A percentile compares a stretch with the other conserved stretches of the same genome.
Evolutionary conservation across 2,888 invertebrate genomes (phyloP).

Genomic region (Atrina japonica): DNA sequence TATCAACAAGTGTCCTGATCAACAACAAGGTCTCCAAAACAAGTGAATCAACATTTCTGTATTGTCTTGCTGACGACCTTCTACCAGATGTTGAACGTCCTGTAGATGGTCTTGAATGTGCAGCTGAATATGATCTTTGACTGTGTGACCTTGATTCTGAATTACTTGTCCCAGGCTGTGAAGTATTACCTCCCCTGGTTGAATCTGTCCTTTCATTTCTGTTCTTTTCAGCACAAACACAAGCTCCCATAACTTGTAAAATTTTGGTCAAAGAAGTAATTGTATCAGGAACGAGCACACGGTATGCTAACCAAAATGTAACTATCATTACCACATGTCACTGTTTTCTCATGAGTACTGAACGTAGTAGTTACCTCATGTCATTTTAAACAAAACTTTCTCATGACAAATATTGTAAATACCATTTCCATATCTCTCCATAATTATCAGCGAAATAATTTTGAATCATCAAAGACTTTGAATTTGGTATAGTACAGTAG

Average conservation of each 20-base stretch:
- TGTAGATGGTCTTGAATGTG: background rate
- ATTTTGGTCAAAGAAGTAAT: constrained; percentile 3
- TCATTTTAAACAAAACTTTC: too few species aligned
- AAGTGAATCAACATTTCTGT: constrained; percentile 84
- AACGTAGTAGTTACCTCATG: too few species aligned
- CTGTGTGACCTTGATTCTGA: constrained; percentile 10
- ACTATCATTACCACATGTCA: constrained; percentile 45
- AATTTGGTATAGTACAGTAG: background rate
- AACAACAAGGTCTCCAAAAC: constrained; percentile 90
- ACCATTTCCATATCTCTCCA: too few species aligned
- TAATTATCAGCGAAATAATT: too few species aligned
- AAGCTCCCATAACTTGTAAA: constrained; percentile 86
- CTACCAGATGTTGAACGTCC: constrained; percentile 4
- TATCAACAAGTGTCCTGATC: constrained; percentile 91
- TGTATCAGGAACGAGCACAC: background rate
- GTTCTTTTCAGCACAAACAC: constrained; percentile 83
- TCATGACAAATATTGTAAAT: too few species aligned
- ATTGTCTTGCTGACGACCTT: constrained; percentile 40
- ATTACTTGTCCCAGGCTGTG: constrained; percentile 9
- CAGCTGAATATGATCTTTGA: constrained; percentile 24
- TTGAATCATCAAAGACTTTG: too few species aligned
- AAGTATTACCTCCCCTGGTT: background rate
- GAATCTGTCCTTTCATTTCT: background rate
- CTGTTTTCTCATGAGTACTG: background rate
- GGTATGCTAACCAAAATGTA: constrained; percentile 45